A percentile compares a stretch with the other conserved stretches of the same genome.
These are phyloP conservation scores for Ferdinandea cuprea DNA, from an alignment of 2,888 invertebrate genomes.

Conservation along the genomic window DNA sequence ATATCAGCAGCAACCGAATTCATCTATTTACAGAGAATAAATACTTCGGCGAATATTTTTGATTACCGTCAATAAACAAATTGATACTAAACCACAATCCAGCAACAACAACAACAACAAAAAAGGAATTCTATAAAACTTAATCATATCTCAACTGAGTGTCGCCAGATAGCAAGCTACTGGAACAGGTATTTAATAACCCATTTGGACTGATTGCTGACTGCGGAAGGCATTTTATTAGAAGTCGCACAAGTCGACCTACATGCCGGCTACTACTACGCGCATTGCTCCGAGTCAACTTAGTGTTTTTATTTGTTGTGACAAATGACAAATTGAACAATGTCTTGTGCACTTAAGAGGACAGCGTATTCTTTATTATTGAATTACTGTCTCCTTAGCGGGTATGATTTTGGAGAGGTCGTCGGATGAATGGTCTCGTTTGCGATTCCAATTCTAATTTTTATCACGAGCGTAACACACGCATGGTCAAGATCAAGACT, in stretches of 20 bases:
- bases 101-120: constrained; percentile 29
- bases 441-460: constrained; percentile 1
- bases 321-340: constrained; percentile 57
- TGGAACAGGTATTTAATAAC: constrained; percentile 71
- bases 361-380: constrained; percentile 39
- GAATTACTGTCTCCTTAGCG: constrained; percentile 45
- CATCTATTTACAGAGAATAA: constrained; percentile 7
- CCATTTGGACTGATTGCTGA: constrained; percentile 46
- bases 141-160: constrained; percentile 47
- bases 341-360: constrained; percentile 51
- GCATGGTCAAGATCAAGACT: constrained; percentile 71
- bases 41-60: constrained; percentile 48
- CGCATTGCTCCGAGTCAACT: constrained; percentile 2
- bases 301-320: constrained; percentile 67
- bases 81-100: constrained; percentile 47
- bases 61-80: constrained; percentile 67
- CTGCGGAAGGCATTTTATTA: constrained; percentile 58
- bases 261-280: constrained; percentile 34
- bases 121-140: constrained; percentile 5
- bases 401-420: constrained; percentile 45
- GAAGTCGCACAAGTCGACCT: constrained; percentile 52
- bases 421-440: constrained; percentile 20
- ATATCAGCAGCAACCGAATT: neutral
- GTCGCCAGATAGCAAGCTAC: constrained; percentile 61
- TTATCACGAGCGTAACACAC: constrained; percentile 31